Evolutionary conservation across 2,888 invertebrate species (phyloP).

Genomic region (Onthophagus sagittarius): DNA sequence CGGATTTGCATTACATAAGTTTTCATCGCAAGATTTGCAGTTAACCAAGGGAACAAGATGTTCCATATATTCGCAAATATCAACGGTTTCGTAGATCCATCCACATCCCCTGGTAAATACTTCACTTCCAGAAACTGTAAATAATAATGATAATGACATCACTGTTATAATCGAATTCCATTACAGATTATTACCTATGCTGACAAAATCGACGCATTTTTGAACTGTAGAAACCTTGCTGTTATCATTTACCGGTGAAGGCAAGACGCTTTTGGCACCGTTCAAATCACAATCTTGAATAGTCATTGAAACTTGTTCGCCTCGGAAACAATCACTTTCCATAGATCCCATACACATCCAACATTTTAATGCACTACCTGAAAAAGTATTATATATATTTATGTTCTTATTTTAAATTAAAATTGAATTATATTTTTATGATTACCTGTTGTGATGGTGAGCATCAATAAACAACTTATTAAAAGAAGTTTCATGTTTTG

Average conservation of each 20-base stretch:
- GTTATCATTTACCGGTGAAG: neutral
- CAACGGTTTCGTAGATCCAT: slow-evolving; percentile 7
- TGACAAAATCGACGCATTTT: slow-evolving; percentile 7
- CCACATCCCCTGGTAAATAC: slow-evolving; percentile 8
- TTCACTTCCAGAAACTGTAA: neutral
- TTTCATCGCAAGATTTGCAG: slow-evolving; percentile 1
- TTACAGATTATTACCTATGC: slow-evolving; percentile 1
- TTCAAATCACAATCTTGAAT: slow-evolving; percentile 1
- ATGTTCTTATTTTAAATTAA: too few species aligned
- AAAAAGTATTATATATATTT: neutral
- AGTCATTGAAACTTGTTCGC: neutral
- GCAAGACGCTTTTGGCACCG: neutral
- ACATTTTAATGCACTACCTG: neutral
- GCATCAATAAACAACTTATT: too few species aligned
- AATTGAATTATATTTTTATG: too few species aligned
- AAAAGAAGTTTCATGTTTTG: too few species aligned
- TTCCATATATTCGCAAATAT: slow-evolving; percentile 14
- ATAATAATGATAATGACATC: too few species aligned
- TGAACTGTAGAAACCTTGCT: neutral
- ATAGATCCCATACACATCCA: slow-evolving; percentile 6
- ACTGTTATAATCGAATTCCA: too few species aligned
- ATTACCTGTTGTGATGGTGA: too few species aligned
- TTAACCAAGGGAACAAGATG: neutral
- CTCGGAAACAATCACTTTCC: slow-evolving; percentile 9
- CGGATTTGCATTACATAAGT: slow-evolving; percentile 3